Evolutionary conservation across 1,140 invertebrate genomes (phyloP).

Genomic region (Cyclina sinensis): DNA sequence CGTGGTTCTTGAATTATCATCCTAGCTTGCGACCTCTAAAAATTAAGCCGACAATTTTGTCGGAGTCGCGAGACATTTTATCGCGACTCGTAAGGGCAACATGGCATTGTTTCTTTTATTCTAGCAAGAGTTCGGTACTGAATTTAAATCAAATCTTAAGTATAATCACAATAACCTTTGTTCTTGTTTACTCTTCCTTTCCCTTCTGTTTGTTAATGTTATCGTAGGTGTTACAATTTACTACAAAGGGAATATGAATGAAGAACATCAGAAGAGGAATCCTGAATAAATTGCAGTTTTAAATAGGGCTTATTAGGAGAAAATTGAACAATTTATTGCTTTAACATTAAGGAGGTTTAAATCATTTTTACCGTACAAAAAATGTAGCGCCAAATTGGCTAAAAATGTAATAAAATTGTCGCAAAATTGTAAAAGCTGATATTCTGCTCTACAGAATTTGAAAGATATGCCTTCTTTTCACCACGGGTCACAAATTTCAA

Average conservation of each 20-base stretch:
- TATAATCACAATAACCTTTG: no score
- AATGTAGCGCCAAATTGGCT: conserved; percentile 20
- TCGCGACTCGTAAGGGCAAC: no score
- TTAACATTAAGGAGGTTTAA: neutral
- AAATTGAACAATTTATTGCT: conserved; percentile 57
- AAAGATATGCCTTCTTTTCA: neutral
- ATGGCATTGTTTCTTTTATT: no score
- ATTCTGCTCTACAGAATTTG: conserved; percentile 2
- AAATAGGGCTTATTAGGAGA: conserved; percentile 42
- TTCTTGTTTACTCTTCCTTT: no score
- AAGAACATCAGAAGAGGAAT: neutral
- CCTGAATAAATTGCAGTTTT: conserved; percentile 33
- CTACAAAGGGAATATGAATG: conserved; percentile 31
- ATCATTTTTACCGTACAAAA: conserved; percentile 6
- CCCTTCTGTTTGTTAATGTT: no score
- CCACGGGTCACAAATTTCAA: conserved; percentile 40
- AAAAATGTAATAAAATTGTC: conserved; percentile 13
- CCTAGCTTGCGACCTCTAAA: no score
- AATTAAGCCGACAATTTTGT: no score
- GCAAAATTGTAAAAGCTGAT: neutral
- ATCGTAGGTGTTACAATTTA: no score
- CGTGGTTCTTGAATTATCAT: no score
- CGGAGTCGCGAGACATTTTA: no score
- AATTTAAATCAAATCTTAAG: no score
- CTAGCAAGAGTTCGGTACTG: no score